phyloP scores from a whole-genome alignment of 2,113 vertebrate species.

The Shinisaurus crocodilurus region DNA sequence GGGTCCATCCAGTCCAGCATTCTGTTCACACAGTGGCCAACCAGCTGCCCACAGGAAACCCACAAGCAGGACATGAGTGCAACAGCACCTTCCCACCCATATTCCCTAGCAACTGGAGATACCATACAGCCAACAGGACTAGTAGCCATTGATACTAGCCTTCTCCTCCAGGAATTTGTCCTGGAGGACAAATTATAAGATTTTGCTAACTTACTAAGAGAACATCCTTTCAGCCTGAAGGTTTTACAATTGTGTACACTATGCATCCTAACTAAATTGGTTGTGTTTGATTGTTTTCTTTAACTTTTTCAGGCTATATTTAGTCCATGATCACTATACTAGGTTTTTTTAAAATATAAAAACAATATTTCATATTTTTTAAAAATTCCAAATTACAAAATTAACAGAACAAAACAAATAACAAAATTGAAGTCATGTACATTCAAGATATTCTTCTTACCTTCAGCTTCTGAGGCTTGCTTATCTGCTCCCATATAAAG shows the following conservation, averaged over 20 bases:
- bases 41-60: no score
- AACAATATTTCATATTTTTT: neutral
- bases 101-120: no score
- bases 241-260: neutral
- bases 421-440: neutral
- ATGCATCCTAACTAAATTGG: neutral
- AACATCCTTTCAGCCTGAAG: neutral
- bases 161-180: no score
- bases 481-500: slow-evolving; percentile 81
- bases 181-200: neutral
- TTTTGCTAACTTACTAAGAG: neutral
- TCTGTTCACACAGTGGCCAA: no score
- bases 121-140: no score
- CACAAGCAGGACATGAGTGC: no score
- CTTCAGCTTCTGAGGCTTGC: slow-evolving; percentile 48
- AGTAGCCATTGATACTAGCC: no score
- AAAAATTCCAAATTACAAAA: neutral
- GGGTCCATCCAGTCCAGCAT: no score
- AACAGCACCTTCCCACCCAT: no score
- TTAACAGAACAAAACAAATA: slow-evolving; percentile 10
- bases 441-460: slow-evolving; percentile 64
- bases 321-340: neutral
- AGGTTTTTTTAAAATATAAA: neutral
- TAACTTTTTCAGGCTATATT: neutral
- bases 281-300: neutral